phyloP scores from a whole-genome alignment of 2,113 vertebrate genomes.

The Scolopax mira region DNA sequence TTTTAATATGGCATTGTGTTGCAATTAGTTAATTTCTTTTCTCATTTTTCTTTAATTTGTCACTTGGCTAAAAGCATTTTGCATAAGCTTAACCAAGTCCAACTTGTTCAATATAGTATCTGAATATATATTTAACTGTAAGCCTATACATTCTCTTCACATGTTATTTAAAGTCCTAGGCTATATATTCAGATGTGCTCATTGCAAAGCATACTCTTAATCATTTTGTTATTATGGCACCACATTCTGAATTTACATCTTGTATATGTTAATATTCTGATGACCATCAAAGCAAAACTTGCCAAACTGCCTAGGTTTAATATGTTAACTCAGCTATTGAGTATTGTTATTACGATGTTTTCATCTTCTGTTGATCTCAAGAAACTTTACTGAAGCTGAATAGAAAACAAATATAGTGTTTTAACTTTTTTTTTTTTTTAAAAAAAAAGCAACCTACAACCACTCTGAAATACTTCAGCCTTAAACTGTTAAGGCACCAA shows the following conservation, averaged over 20 bases:
- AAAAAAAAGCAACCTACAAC: neutral
- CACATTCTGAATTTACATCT: neutral
- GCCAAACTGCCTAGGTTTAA: neutral
- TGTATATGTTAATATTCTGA: neutral
- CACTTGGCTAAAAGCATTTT: neutral
- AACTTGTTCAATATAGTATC: neutral
- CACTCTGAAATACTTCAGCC: neutral
- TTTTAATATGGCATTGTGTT: neutral
- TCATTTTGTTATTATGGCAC: neutral
- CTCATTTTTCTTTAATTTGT: neutral
- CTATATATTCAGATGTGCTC: neutral
- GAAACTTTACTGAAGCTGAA: neutral
- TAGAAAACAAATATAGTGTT: neutral
- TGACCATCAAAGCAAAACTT: neutral
- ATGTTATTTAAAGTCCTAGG: neutral
- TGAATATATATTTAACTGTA: neutral
- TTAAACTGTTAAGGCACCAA: fast-evolving
- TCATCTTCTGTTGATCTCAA: neutral
- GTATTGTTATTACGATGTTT: neutral
- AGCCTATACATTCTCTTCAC: neutral
- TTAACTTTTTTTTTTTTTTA: fast-evolving
- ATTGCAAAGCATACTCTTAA: neutral
- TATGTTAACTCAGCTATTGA: neutral
- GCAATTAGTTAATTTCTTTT: neutral
- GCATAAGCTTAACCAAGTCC: neutral